Percentiles rank a stretch among this genome's conserved stretches.
phyloP scores from a whole-genome alignment of 2,888 invertebrate genomes.

The Leptopterna dolabrata region DNA sequence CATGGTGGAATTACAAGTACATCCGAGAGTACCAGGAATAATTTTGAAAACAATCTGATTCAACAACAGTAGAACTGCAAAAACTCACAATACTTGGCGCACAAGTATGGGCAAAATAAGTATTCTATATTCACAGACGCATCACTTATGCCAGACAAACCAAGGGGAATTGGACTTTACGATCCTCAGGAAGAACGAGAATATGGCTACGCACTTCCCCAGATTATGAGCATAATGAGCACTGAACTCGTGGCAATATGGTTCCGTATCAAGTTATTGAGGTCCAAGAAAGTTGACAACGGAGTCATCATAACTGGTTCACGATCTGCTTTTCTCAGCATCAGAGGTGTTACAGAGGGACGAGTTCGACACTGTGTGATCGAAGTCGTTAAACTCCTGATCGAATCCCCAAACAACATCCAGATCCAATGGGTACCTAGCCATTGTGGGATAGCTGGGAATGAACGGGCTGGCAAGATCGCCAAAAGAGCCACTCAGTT shows the following conservation, averaged over 20 bases:
- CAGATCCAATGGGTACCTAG: too few relatives aligned
- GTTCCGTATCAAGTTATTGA: not conserved
- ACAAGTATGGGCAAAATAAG: too few relatives aligned
- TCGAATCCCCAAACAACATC: too few relatives aligned
- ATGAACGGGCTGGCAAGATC: too few relatives aligned
- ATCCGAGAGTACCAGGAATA: too few relatives aligned
- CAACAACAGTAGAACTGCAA: not conserved
- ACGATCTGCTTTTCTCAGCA: not conserved
- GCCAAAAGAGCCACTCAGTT: too few relatives aligned
- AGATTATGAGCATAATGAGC: too few relatives aligned
- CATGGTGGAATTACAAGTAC: not conserved
- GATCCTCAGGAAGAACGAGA: not conserved
- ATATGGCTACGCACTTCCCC: not conserved
- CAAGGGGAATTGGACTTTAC: not conserved
- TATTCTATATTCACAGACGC: not conserved
- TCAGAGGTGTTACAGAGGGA: not conserved
- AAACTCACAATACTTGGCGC: not conserved
- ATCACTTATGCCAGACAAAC: not conserved
- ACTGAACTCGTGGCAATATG: not conserved
- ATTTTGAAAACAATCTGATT: not conserved
- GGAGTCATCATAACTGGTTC: too few relatives aligned
- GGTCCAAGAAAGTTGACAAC: not conserved
- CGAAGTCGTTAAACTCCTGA: too few relatives aligned
- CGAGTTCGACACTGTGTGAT: too few relatives aligned
- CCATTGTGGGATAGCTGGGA: too few relatives aligned